Evolutionary conservation across 2,888 invertebrate genomes (phyloP).

Genomic region (Lithosia quadra): DNA sequence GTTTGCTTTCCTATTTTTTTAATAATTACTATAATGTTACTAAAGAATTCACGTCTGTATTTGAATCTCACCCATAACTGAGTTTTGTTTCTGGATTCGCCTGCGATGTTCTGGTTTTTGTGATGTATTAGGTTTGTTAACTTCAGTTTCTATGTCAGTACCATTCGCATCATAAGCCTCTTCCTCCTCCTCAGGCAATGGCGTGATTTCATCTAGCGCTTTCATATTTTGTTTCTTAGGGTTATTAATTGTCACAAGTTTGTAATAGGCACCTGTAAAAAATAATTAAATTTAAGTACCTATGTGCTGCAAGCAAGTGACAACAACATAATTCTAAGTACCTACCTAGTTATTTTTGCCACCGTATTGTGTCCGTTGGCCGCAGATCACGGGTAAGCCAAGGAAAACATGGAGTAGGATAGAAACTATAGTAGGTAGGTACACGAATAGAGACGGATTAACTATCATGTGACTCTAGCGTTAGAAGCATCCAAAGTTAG

Average conservation of each 20-base stretch:
- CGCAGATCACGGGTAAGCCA: too few species aligned
- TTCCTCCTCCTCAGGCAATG: constrained; percentile 64
- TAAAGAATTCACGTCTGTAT: not conserved
- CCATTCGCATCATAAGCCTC: constrained; percentile 52
- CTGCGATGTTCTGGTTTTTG: constrained; percentile 68
- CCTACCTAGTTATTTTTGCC: not conserved
- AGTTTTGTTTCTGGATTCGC: constrained; percentile 68
- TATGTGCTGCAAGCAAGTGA: too few species aligned
- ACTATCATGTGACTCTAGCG: too few species aligned
- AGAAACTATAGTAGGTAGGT: too few species aligned
- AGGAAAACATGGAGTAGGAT: not conserved
- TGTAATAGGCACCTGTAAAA: constrained; percentile 77
- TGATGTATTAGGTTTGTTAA: constrained; percentile 18
- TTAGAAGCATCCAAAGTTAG: too few species aligned
- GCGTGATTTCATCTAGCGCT: constrained; percentile 66
- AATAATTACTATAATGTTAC: not conserved
- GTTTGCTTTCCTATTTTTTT: not conserved
- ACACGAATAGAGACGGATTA: too few species aligned
- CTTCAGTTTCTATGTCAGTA: not conserved
- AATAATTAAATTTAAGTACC: not conserved
- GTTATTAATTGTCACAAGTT: constrained; percentile 88
- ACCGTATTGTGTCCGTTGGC: too few species aligned
- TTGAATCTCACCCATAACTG: constrained; percentile 53
- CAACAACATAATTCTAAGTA: not conserved
- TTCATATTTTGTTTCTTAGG: constrained; percentile 62